A percentile compares a stretch with the other conserved stretches of the same genome.
These are phyloP conservation scores for Drosophila burlai DNA, from an alignment of 1,140 invertebrate species.

Conservation along the genomic window DNA sequence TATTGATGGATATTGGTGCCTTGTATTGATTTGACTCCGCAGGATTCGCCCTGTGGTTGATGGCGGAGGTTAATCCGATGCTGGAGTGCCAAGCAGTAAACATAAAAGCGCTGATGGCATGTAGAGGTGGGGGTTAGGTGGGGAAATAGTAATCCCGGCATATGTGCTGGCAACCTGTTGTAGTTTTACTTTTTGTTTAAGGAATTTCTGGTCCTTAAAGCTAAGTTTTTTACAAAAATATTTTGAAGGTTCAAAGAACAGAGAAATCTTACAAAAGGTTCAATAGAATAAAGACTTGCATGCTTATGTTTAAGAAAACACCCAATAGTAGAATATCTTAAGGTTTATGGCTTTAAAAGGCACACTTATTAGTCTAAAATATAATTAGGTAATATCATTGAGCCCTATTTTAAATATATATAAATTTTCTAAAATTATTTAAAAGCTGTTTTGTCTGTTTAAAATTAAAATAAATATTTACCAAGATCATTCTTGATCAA, in stretches of 20 bases:
- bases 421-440: no score
- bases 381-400: no score
- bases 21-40: constrained; percentile 70
- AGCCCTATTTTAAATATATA: no score
- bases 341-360: no score
- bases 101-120: constrained; percentile 34
- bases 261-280: neutral
- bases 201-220: neutral
- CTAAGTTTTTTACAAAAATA: neutral
- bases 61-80: constrained; percentile 14
- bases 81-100: constrained; percentile 30
- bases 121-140: neutral
- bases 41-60: constrained; percentile 27
- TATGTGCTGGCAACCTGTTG: constrained; percentile 23
- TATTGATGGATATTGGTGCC: constrained; percentile 25
- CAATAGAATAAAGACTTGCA: no score
- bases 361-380: no score
- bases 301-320: no score
- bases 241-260: no score
- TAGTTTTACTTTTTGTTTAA: constrained; percentile 6
- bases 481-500: no score
- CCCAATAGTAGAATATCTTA: no score
- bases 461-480: neutral
- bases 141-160: constrained; percentile 5
- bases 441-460: neutral